A percentile compares a stretch with the other conserved stretches of the same genome.
These are phyloP conservation scores for Sturnus vulgaris DNA, from an alignment of 2,113 vertebrate genomes.

Conservation along the genomic window DNA sequence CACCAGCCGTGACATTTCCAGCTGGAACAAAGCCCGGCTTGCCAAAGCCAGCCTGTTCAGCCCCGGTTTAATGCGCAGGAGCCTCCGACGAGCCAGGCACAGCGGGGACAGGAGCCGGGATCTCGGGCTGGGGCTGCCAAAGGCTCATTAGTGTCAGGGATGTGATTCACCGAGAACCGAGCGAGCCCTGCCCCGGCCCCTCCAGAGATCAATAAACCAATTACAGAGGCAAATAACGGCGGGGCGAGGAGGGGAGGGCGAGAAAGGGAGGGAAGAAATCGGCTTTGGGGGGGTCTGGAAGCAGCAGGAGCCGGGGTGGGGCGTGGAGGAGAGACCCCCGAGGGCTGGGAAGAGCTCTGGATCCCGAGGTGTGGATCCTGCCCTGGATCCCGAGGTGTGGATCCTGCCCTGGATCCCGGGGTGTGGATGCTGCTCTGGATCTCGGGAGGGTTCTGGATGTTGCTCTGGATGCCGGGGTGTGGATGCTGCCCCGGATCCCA, in stretches of 20 bases:
- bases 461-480: neutral
- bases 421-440: neutral
- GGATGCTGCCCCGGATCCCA: neutral
- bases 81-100: neutral
- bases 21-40: neutral
- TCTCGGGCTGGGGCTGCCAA: neutral
- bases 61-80: rapidly evolving
- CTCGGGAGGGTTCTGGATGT: neutral
- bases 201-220: neutral
- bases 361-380: too few species aligned
- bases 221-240: neutral
- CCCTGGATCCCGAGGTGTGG: too few species aligned
- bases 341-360: too few species aligned
- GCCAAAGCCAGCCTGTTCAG: neutral
- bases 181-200: neutral
- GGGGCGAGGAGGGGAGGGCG: rapidly evolving
- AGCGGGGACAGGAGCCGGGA: neutral
- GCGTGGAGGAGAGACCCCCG: neutral
- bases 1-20: neutral
- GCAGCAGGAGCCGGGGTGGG: neutral
- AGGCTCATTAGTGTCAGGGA: neutral
- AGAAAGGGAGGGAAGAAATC: neutral
- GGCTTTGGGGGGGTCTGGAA: neutral
- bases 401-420: too few species aligned
- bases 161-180: neutral